Evolutionary conservation across 2,888 invertebrate genomes (phyloP).

Genomic region (Hymenopus coronatus): DNA sequence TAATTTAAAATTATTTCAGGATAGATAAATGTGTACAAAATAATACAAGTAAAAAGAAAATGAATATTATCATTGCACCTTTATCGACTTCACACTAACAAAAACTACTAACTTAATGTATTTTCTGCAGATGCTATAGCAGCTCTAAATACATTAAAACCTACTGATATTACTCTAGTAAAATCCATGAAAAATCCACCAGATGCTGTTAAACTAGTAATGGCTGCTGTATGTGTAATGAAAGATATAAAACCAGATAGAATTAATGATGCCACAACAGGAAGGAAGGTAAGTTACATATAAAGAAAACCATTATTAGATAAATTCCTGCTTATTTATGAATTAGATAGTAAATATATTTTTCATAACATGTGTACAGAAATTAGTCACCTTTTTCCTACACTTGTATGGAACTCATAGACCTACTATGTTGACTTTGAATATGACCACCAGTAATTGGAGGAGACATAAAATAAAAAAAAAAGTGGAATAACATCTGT

Average conservation of each 20-base stretch:
- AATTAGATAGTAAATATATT: not conserved
- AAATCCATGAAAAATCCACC: conserved; percentile 90
- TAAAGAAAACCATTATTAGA: not conserved
- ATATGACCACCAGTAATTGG: no score
- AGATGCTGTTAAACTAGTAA: conserved; percentile 74
- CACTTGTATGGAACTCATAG: no score
- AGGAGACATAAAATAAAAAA: no score
- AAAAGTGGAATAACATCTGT: no score
- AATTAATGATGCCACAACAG: conserved; percentile 65
- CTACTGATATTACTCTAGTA: conserved; percentile 78
- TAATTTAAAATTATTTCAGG: no score
- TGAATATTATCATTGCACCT: no score
- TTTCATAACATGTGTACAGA: not conserved
- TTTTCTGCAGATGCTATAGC: conserved; percentile 45
- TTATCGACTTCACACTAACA: no score
- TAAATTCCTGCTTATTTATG: not conserved
- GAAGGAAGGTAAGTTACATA: conserved; percentile 45
- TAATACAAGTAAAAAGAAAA: no score
- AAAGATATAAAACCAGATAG: conserved; percentile 74
- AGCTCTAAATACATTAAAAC: conserved; percentile 81
- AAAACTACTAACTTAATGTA: not conserved
- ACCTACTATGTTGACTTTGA: no score
- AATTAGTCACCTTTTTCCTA: not conserved
- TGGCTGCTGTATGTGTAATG: conserved; percentile 90
- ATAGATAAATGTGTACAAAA: no score